Evolutionary conservation across 2,797 vertebrate species (phyloP), one percentile per base, ranked within the genome.

Genomic region (Lerista edwardsae): DNA sequence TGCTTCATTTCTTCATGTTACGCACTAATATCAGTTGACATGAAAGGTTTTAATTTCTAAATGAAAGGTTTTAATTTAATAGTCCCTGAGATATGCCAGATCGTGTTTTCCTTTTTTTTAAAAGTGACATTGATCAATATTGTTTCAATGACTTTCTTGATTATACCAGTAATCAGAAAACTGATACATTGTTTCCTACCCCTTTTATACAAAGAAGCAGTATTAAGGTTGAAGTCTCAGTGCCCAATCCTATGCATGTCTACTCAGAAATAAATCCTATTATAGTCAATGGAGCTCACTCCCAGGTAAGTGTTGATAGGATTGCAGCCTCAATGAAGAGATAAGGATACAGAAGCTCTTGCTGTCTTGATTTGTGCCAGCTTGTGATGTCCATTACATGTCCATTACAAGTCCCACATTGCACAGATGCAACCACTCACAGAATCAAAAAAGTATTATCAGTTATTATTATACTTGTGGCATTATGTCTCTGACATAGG

Each of bases 61-160:
- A 82, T 77, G 80, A 69, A 2, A 69, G 31, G 51, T 39, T 47
- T 77, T 61, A 65, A 75, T 75, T 64, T 2, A 5, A 7, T 5
- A 23, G 15, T 81, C 84, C 83, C 73, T 0, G 29, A 41, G 74
- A 75, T 34, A 68, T 21, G 31, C 62, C 2, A 5, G 8, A 3
- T 44, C 15, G 1, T 3, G 68, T 72, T 55, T 55, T 55, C 19
- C 51, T 55, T 55, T 55, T 55, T 51, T 51, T 51, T 47, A 80
- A 87, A 77, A 0, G 0, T 73, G 0, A 64, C 51, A 80, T 87
- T 29, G 8, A 55, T 51, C 39, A 67, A 17, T 23, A 61, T 76
- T 83, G 3, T 73, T 84, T 3, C 7, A 72, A 1, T 47, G 6
- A 59, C 76, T 90, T 85, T 82, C 61, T 21, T 79, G 11, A 59